Evolutionary conservation across 2,888 invertebrate species (phyloP).

Genomic region (Andrena chrysosceles): DNA sequence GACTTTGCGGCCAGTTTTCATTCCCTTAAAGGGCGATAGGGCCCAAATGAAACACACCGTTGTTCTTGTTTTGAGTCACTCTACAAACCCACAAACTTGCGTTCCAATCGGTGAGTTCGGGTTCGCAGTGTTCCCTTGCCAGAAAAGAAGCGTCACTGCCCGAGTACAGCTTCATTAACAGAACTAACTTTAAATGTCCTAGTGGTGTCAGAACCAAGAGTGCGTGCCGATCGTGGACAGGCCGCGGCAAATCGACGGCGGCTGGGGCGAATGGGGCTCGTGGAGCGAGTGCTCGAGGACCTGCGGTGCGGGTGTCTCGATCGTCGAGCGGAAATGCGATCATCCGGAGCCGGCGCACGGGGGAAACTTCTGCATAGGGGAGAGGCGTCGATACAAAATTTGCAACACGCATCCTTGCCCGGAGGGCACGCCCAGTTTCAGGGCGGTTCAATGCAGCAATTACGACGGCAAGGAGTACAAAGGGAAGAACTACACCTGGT

Average conservation of each 20-base stretch:
- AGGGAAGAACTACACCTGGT: slow-evolving; percentile 90
- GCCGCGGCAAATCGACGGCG: slow-evolving; percentile 88
- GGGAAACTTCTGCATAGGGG: slow-evolving; percentile 89
- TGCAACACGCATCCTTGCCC: slow-evolving; percentile 91
- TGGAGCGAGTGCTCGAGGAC: slow-evolving; percentile 88
- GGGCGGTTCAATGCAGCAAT: slow-evolving; percentile 85
- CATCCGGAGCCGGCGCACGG: slow-evolving; percentile 88
- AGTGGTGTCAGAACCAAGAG: slow-evolving; percentile 89
- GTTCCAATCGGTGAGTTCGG: too few species aligned
- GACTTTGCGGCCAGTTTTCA: too few species aligned
- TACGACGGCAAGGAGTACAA: slow-evolving; percentile 87
- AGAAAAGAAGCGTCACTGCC: too few species aligned
- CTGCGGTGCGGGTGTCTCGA: slow-evolving; percentile 88
- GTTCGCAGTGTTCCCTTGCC: too few species aligned
- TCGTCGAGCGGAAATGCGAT: slow-evolving; percentile 87
- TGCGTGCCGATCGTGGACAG: slow-evolving; percentile 88
- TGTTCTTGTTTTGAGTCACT: too few species aligned
- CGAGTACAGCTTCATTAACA: too few species aligned
- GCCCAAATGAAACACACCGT: too few species aligned
- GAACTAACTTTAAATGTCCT: slow-evolving; percentile 16
- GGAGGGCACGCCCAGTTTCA: slow-evolving; percentile 83
- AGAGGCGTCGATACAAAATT: slow-evolving; percentile 89
- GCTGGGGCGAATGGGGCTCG: slow-evolving; percentile 88
- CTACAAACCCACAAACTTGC: too few species aligned
- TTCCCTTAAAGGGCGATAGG: too few species aligned